Evolutionary conservation across 1,140 invertebrate genomes (phyloP).

Genomic region (Monomorium pharaonis): DNA sequence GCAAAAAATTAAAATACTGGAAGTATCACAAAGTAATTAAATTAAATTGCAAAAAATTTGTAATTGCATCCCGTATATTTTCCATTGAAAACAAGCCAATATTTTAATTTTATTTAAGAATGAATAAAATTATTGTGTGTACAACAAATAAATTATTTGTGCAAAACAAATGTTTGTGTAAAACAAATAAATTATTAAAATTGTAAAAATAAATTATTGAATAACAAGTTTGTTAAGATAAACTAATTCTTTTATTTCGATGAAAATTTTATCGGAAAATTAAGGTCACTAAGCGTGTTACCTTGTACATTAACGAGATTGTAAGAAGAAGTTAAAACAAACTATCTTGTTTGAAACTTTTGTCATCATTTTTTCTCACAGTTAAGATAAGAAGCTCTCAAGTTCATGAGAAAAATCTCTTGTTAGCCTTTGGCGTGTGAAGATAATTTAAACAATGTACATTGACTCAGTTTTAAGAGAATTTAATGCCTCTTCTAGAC

Average conservation of each 20-base stretch:
- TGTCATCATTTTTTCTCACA: conserved; percentile 33
- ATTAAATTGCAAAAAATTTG: neutral
- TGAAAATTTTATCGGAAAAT: conserved; percentile 3
- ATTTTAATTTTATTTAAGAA: neutral
- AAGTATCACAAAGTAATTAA: neutral
- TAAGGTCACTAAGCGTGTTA: conserved; percentile 7
- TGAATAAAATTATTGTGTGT: neutral
- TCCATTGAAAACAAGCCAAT: neutral
- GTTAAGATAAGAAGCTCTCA: conserved; percentile 9
- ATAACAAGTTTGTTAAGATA: neutral
- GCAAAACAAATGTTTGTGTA: too few species aligned
- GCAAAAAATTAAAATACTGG: neutral
- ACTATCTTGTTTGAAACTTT: conserved; percentile 47
- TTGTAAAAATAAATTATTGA: neutral
- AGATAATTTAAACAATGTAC: conserved; percentile 42
- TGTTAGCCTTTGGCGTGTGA: neutral
- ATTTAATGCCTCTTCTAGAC: neutral
- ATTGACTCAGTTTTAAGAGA: conserved; percentile 16
- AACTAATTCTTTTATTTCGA: neutral
- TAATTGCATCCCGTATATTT: neutral
- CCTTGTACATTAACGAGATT: conserved; percentile 26
- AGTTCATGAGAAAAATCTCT: conserved; percentile 33
- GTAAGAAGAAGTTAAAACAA: conserved; percentile 52
- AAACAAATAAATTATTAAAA: neutral
- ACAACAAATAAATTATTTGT: neutral